Evolutionary conservation across 1,140 invertebrate genomes (phyloP), one percentile per base, ranked within the genome.

Genomic region (Aphidius gifuensis): DNA sequence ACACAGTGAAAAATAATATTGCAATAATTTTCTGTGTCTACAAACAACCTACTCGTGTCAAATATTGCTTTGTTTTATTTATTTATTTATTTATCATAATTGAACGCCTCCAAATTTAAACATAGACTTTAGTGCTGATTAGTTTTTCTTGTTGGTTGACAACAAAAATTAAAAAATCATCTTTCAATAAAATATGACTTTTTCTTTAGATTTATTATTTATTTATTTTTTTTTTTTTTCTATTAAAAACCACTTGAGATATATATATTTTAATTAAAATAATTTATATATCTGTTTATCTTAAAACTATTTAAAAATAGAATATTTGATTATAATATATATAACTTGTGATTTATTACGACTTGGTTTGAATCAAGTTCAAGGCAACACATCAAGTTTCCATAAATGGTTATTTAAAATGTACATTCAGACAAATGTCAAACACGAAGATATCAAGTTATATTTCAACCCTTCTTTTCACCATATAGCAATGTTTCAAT

Each of bases 381-480:
- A 58, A 58, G 56, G 56, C 54, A 40, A 56, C 32, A 23, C 16
- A 23, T 46, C 56, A 47, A 58, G 56, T 45, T 58, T 58, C 56
- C 56, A 23, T 58, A 45, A 58, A 58, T 46, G 44, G 56, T 8
- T 32, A 53, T 39, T 32, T 32, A 53, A 32, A 32, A 32, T 32
- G 23, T 32, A 32, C 4, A 32, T 32, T 32, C 23, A 32, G 23
- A 32, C 23, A 32, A 32, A 32, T 32, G 23, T 32, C 23, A 32
- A 32, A 32, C 23, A 32, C 23, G 23, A 32, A 32, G 23, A 32
- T 32, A 32, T 32, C 23, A 32, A 32, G 23, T 32, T 32, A 3
- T 32, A 53, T 53, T 53, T 53, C 50, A 38, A 8, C 50, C 6
- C 47, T 1, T 21, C 1, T 39, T 21, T 38, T 38, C 1, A 2